Percentiles rank a stretch among this genome's conserved stretches.
Evolutionary conservation across 2,113 vertebrate genomes (phyloP).

Genomic region (Phalacrocorax aristotelis): DNA sequence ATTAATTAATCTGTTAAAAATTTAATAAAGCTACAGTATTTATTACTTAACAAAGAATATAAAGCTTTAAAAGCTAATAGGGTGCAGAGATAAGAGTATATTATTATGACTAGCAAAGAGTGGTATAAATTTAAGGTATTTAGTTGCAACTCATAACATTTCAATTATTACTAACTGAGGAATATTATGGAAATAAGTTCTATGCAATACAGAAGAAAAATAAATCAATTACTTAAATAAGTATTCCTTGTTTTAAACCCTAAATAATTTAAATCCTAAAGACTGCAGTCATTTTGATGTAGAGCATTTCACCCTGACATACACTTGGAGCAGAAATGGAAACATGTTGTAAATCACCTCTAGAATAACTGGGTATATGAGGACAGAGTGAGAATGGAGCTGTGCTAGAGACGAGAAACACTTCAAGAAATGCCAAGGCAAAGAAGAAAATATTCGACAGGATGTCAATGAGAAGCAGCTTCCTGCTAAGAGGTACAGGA

Average conservation of each 20-base stretch:
- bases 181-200: neutral
- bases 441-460: neutral
- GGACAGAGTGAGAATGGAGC: neutral
- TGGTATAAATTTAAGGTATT: neutral
- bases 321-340: neutral
- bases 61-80: conserved; percentile 2
- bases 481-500: neutral
- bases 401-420: neutral
- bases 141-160: neutral
- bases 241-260: neutral
- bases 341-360: neutral
- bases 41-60: neutral
- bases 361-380: neutral
- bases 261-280: conserved; percentile 23
- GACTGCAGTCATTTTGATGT: neutral
- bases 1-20: neutral
- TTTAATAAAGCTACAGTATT: neutral
- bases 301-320: neutral
- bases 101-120: neutral
- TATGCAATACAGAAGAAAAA: neutral
- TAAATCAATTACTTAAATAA: neutral
- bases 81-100: neutral
- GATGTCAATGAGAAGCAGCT: neutral
- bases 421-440: neutral
- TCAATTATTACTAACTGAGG: neutral